A percentile compares a stretch with the other conserved stretches of the same genome.
phyloP scores from a whole-genome alignment of 2,888 invertebrate genomes.

The Xestia sexstrigata region DNA sequence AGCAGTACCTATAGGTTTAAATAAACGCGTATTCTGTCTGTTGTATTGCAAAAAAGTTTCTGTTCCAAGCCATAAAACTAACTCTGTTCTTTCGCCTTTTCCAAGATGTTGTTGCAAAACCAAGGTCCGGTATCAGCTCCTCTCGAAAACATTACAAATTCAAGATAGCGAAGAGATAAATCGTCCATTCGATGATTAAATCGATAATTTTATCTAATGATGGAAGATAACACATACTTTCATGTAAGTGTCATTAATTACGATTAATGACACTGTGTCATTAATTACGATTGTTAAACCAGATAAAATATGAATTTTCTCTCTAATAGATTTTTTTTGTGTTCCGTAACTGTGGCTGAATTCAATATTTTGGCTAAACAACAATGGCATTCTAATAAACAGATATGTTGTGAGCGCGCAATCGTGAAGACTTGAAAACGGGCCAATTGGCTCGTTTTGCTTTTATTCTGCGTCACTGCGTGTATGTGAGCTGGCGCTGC shows the following conservation, averaged over 20 bases:
- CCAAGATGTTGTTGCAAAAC: conserved; percentile 34
- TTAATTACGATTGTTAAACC: conserved; percentile 32
- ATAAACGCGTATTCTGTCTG: neutral
- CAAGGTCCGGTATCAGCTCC: conserved; percentile 18
- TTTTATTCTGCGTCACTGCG: too few relatives aligned
- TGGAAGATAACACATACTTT: conserved; percentile 43
- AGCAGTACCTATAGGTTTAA: neutral
- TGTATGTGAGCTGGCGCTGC: too few relatives aligned
- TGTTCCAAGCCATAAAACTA: neutral
- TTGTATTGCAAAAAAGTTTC: neutral
- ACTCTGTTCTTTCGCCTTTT: neutral
- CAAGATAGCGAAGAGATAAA: conserved; percentile 42
- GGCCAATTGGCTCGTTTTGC: too few relatives aligned
- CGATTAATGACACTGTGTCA: conserved; percentile 37
- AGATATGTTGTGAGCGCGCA: too few relatives aligned
- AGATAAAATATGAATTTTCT: conserved; percentile 34
- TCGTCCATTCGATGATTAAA: conserved; percentile 34
- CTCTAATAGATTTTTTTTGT: conserved; percentile 4
- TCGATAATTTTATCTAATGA: conserved; percentile 39
- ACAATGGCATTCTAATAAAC: too few relatives aligned
- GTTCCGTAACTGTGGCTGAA: neutral
- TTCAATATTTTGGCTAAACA: neutral
- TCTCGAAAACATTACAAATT: conserved; percentile 45
- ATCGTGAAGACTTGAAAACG: too few relatives aligned
- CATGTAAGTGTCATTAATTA: conserved; percentile 46